Base-by-base conservation (phyloP, 1,140 invertebrate genomes). In the Hyles vespertilio region DNA sequence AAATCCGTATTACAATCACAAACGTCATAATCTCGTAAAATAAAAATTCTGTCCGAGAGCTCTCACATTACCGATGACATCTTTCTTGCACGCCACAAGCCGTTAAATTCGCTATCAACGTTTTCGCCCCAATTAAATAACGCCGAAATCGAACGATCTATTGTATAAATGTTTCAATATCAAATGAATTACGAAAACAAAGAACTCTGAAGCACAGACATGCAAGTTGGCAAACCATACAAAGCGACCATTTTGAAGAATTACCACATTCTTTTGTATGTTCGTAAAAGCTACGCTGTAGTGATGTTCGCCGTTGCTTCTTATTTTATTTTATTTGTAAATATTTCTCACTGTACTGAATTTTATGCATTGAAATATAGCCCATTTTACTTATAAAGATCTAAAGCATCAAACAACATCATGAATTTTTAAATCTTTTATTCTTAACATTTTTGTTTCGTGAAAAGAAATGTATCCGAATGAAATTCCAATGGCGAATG, bases 211-310 rank as follows among this genome's bases (percentile, higher is more conserved):
- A 86, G 84, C 81, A 86, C 79, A 87, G 84, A 85, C 81, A 89
- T 84, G 84, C 84, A 91, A 90, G 86, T 91, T 90, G 89, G 87
- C 89, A 91, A 91, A 90, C 89, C 89, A 90, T 85, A 87, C 84
- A 90, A 89, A 90, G 90, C 86, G 81, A 87, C 91, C 91, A 91
- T 91, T 89, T 91, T 91, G 90, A 90, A 91, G 90, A 89, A 89
- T 88, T 91, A 90, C 90, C 90, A 91, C 90, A 91, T 91, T 91
- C 90, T 89, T 89, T 89, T 87, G 89, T 81, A 78, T 80, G 79
- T 79, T 81, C 72, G 65, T 69, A 79, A 70, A 80, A 73, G 74
- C 68, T 81, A 77, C 72, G 69, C 70, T 63, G 69, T 74, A 74
- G 53, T 82, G 73, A 80, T 74, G 72, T 79, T 85, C 79, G 54